A percentile compares a stretch with the other conserved stretches of the same genome.
Conservation (phyloP, 2,113 vertebrate species). For the Malaclemys terrapin region DNA sequence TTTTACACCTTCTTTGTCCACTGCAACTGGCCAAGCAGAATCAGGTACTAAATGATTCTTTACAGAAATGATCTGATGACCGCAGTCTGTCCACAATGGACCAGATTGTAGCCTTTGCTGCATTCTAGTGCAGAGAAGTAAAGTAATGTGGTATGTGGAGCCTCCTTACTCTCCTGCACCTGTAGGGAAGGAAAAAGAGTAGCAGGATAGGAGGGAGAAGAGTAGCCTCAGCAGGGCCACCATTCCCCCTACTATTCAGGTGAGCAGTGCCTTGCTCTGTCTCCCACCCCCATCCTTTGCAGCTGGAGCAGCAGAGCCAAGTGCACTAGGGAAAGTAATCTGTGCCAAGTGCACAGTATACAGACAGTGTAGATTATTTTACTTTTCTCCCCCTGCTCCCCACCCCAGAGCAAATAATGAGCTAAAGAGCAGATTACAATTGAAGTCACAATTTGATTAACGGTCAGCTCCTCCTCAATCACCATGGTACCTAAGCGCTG, state of each 20-base stretch:
- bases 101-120: background rate
- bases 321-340: background rate
- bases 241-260: background rate
- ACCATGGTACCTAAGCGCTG: background rate
- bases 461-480: background rate
- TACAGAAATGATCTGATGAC: background rate
- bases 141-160: background rate
- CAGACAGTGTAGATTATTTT: background rate
- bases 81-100: background rate
- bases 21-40: background rate
- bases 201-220: background rate
- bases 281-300: background rate
- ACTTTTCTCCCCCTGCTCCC: background rate
- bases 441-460: background rate
- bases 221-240: background rate
- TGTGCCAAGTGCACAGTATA: background rate
- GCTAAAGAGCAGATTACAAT: fast-evolving
- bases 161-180: background rate
- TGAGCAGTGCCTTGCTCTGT: background rate
- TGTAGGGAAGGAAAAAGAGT: background rate
- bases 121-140: background rate
- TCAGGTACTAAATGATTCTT: background rate
- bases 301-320: background rate
- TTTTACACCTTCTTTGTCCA: background rate
- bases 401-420: background rate